Base-by-base conservation (phyloP, 2,888 invertebrate species). In the Theodoxus fluviatilis region DNA sequence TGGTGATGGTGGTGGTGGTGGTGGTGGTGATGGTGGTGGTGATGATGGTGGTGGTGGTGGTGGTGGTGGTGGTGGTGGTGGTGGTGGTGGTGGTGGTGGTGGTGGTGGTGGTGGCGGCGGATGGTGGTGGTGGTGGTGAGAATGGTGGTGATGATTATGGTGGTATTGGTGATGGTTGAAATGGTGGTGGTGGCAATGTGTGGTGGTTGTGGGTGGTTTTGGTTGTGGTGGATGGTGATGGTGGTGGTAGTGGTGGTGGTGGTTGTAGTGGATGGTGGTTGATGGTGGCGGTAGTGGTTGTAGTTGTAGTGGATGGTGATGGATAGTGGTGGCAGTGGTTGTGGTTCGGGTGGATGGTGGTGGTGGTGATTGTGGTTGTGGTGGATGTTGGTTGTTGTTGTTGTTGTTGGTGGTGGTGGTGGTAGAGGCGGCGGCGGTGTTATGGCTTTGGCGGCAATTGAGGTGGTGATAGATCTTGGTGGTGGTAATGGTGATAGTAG, bases 1-100 rank as follows among this genome's bases (percentile, higher is more conserved):
- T 52, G n/a, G 52, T 52, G n/a, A n/a, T 52, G n/a, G 52, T 52
- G 25, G 52, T 52, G 52, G 52, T 52, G 52, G 52, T 52, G 52
- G 52, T 52, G 52, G n/a, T 52, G 52, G 25, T 52, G 52, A 25
- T 52, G 52, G 18, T n/a, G 52, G 6, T 6, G n/a, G 18, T n/a
- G n/a, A 25, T 4, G 18, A 25, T 52, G 52, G n/a, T 52, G 52
- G 25, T 52, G 52, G 52, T 52, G 52, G 52, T 52, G 52, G n/a
- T 52, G 52, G 52, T 12, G n/a, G 52, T n/a, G 52, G 52, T 52
- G n/a, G 52, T 6, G 52, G 25, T 52, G 52, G 52, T 12, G n/a
- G 52, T 52, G 52, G 52, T 52, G 6, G 52, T 52, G 52, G 25
- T n/a, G 52, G 6, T 52, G 25, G 7, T 52, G 6, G 18, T n/a